A percentile compares a stretch with the other conserved stretches of the same genome.
Evolutionary conservation across 2,113 vertebrate genomes (phyloP).

Genomic region (Cynopterus brachyotis): DNA sequence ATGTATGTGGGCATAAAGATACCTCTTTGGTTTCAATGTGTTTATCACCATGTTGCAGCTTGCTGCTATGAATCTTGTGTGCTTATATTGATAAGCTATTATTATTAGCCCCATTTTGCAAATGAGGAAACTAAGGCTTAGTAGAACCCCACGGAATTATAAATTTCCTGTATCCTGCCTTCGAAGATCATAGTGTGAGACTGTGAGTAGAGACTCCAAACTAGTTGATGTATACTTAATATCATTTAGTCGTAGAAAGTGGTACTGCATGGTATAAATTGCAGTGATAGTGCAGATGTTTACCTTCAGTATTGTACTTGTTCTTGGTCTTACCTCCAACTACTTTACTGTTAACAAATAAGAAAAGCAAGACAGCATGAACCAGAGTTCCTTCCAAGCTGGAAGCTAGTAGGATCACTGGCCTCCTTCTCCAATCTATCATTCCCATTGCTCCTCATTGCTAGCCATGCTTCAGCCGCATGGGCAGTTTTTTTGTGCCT

Average conservation of each 20-base stretch:
- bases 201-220: neutral
- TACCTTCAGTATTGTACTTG: neutral
- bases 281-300: neutral
- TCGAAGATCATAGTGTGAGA: neutral
- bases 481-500: neutral
- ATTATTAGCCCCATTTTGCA: neutral
- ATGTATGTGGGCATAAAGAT: fast-evolving
- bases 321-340: neutral
- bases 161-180: neutral
- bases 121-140: neutral
- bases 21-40: neutral
- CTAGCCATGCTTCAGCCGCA: too few species aligned
- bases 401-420: neutral
- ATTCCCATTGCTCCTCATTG: too few species aligned
- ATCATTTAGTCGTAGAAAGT: neutral
- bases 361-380: neutral
- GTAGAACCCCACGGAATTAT: neutral
- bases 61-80: neutral
- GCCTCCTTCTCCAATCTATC: neutral
- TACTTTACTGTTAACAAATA: neutral
- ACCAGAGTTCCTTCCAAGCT: neutral
- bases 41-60: neutral
- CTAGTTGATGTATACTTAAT: neutral
- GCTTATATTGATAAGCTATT: neutral
- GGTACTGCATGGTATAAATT: neutral